These are phyloP conservation scores for Dipodomys ordii DNA, from an alignment of 2,113 vertebrate genomes.

Conservation along the genomic window DNA sequence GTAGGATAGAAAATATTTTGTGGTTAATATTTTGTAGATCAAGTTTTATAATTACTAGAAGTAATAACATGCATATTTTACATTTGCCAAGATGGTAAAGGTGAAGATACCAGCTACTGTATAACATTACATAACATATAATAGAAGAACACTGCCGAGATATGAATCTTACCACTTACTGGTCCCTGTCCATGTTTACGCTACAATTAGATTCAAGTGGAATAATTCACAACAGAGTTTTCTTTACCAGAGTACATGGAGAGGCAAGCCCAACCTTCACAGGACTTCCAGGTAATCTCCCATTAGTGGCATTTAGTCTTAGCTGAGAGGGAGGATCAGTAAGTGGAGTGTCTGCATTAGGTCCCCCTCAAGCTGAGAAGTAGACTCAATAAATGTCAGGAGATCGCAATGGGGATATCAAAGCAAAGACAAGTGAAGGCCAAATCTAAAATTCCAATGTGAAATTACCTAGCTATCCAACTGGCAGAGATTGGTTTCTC, in stretches of 20 bases:
- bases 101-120: neutral
- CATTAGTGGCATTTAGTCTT: neutral
- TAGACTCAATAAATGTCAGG: neutral
- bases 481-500: neutral
- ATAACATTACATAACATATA: neutral
- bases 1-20: neutral
- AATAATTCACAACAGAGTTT: neutral
- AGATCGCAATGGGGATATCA: neutral
- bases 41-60: neutral
- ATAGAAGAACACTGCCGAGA: neutral
- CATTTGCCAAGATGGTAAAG: neutral
- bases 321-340: neutral
- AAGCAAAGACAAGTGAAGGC: neutral
- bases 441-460: conserved; percentile 23
- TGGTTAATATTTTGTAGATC: too few species aligned
- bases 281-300: neutral
- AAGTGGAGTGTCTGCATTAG: neutral
- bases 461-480: conserved; percentile 11
- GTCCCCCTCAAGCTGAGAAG: neutral
- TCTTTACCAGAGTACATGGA: neutral
- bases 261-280: neutral
- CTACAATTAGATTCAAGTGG: neutral
- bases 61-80: neutral
- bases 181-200: neutral
- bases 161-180: neutral